Conservation (phyloP, 2,888 invertebrate species). For the Eudemis profundana region DNA sequence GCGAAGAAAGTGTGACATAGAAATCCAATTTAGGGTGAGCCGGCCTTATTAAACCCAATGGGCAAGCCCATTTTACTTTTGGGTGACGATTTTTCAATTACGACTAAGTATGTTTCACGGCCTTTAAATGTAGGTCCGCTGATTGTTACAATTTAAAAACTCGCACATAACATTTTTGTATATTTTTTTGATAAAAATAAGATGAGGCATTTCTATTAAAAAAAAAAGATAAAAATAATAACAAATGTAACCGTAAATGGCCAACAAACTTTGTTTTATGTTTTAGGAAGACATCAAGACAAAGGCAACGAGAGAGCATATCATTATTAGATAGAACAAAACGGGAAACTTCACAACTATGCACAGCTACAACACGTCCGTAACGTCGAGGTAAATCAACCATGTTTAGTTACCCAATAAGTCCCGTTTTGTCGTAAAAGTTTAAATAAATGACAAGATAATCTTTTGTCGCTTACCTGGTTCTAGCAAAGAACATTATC, state of each 20-base stretch:
- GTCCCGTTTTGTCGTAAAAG: neutral
- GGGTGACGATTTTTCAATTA: conserved; percentile 38
- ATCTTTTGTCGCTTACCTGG: neutral
- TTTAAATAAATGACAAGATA: neutral
- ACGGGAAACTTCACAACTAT: no score
- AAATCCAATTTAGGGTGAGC: conserved; percentile 41
- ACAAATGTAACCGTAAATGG: no score
- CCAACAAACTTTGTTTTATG: no score
- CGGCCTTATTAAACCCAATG: conserved; percentile 37
- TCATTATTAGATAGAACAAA: no score
- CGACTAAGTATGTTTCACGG: conserved; percentile 27
- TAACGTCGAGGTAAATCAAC: no score
- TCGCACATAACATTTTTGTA: neutral
- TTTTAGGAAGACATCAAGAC: no score
- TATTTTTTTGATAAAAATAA: no score
- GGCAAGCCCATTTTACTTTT: conserved; percentile 26
- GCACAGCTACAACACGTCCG: no score
- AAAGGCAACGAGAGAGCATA: no score
- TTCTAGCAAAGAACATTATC: neutral
- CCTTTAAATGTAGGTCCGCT: conserved; percentile 14
- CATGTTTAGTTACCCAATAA: no score
- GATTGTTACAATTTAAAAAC: neutral
- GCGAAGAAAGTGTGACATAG: conserved; percentile 41
- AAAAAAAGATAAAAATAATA: no score
- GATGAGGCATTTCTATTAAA: no score